A percentile compares a stretch with the other conserved stretches of the same genome.
phyloP scores from a whole-genome alignment of 2,888 invertebrate genomes.

The Agrochola lota region DNA sequence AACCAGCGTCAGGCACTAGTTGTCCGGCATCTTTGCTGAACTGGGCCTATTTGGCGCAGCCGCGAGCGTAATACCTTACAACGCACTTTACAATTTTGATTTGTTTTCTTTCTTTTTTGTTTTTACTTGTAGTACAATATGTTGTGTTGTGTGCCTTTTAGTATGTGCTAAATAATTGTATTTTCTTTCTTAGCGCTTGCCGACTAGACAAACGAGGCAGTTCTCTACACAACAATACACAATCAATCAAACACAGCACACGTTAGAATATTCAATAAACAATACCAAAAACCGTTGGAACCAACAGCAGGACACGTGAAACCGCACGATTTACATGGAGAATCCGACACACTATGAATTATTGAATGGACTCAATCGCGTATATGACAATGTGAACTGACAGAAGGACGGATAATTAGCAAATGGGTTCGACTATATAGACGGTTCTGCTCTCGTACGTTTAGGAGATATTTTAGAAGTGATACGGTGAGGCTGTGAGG shows the following conservation, averaged over 20 bases:
- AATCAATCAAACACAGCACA: conserved; percentile 22
- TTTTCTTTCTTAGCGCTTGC: no score
- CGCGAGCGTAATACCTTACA: no score
- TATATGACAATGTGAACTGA: conserved; percentile 63
- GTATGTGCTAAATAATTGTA: no score
- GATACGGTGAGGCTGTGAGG: conserved; percentile 16
- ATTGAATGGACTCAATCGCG: conserved; percentile 67
- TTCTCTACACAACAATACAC: conserved; percentile 5
- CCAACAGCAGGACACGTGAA: conserved; percentile 37
- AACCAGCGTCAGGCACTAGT: no score
- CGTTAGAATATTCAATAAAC: conserved; percentile 41
- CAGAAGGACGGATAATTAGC: conserved; percentile 73
- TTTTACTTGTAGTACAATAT: no score
- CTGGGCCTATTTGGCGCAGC: no score
- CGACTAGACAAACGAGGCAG: no score
- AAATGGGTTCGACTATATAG: conserved; percentile 71
- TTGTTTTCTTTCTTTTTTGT: no score
- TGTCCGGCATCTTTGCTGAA: no score
- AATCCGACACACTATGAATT: conserved; percentile 64
- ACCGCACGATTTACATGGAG: conserved; percentile 64
- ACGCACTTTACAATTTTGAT: no score
- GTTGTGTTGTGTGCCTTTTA: no score
- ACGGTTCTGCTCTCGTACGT: conserved; percentile 4
- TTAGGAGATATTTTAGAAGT: conserved; percentile 43
- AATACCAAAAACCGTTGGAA: conserved; percentile 31